Conservation (phyloP, 2,113 vertebrate genomes). For the Sciurus niger region DNA sequence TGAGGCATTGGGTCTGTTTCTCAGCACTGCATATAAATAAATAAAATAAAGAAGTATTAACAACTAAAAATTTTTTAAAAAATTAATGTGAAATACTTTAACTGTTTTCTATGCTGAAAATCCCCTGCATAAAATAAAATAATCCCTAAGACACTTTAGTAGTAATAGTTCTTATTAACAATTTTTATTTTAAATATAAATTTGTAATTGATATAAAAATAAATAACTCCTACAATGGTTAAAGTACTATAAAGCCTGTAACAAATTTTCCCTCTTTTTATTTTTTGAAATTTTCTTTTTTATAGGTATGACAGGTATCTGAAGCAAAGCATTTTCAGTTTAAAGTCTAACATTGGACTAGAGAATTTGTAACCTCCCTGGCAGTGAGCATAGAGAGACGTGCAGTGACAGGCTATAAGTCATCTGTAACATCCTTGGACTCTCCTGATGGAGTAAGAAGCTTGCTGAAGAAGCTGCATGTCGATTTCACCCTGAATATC, state of each 20-base stretch:
- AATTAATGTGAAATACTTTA: slow-evolving; percentile 8
- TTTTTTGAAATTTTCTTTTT: slow-evolving; percentile 54
- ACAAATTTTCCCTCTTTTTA: background rate
- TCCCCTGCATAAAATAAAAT: slow-evolving; percentile 38
- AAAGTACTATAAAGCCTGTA: background rate
- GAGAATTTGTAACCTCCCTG: slow-evolving; percentile 3
- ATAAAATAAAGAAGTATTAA: too few relatives aligned
- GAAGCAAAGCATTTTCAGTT: slow-evolving; percentile 58
- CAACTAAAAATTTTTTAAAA: background rate
- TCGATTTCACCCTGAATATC: slow-evolving; percentile 37
- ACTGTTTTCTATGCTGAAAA: slow-evolving; percentile 24
- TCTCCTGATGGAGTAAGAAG: background rate
- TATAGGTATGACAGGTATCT: slow-evolving; percentile 30
- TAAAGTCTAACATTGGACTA: slow-evolving; percentile 14
- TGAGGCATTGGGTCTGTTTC: too few relatives aligned
- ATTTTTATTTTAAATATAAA: slow-evolving; percentile 13
- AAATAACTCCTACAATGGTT: background rate
- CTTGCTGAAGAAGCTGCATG: slow-evolving; percentile 71
- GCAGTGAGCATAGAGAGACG: background rate
- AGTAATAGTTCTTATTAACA: background rate
- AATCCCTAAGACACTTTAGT: background rate
- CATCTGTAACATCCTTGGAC: background rate
- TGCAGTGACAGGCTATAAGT: background rate
- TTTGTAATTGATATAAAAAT: slow-evolving; percentile 4
- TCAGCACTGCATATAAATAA: too few relatives aligned